Conservation (phyloP, 2,888 invertebrate species). For the Drepana falcataria region DNA sequence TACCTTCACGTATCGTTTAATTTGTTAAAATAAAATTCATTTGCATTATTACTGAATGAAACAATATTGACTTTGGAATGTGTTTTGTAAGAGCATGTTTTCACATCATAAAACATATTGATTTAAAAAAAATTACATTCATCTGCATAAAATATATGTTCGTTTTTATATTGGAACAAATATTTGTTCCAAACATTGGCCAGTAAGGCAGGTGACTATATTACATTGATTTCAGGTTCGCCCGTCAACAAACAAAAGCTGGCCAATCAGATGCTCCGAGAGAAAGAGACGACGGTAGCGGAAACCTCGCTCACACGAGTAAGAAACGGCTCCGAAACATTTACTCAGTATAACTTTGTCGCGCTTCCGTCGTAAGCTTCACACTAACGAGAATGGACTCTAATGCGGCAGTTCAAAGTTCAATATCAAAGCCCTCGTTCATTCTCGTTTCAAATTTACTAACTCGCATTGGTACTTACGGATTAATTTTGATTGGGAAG, state of each 20-base stretch:
- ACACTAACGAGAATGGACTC: slow-evolving; percentile 13
- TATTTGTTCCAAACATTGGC: slow-evolving; percentile 14
- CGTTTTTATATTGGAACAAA: neutral
- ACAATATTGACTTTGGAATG: no score
- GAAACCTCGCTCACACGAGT: slow-evolving; percentile 90
- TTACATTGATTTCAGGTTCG: slow-evolving; percentile 80
- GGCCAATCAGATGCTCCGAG: slow-evolving; percentile 86
- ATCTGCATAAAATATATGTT: neutral
- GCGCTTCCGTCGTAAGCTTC: slow-evolving; percentile 49
- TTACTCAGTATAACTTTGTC: slow-evolving; percentile 61
- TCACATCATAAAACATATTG: no score
- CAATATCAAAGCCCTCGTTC: slow-evolving; percentile 17
- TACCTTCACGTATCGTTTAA: no score
- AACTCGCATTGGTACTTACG: slow-evolving; percentile 29
- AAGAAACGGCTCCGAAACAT: slow-evolving; percentile 68
- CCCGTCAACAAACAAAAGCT: slow-evolving; percentile 90
- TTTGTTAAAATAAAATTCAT: no score
- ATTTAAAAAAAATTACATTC: no score
- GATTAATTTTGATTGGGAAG: slow-evolving; percentile 13
- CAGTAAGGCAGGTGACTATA: slow-evolving; percentile 49
- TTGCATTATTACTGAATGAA: no score
- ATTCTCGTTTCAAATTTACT: slow-evolving; percentile 36
- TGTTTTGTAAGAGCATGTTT: no score
- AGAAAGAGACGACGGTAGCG: slow-evolving; percentile 82
- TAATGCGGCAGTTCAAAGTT: neutral